Percentiles rank a stretch among this genome's conserved stretches.
phyloP scores from a whole-genome alignment of 2,113 vertebrate species.

The Cricetomys ansorgei region DNA sequence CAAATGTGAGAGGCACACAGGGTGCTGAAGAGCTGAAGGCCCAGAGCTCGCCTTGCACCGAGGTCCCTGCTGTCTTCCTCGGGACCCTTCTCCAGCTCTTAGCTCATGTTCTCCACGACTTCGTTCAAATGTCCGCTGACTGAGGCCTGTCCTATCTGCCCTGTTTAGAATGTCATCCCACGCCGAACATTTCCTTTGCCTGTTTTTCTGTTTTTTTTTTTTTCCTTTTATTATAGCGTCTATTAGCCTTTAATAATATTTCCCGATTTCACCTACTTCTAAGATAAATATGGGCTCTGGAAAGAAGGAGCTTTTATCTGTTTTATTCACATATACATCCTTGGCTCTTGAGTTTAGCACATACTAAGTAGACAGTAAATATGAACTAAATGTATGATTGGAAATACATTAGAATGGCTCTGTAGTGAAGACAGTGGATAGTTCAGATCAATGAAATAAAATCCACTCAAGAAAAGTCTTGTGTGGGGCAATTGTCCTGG shows the following conservation, averaged over 20 bases:
- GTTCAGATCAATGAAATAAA: not conserved
- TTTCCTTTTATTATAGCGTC: too few relatives aligned
- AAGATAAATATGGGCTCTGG: not conserved
- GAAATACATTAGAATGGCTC: conserved; percentile 1
- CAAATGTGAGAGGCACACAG: not conserved
- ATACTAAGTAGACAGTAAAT: not conserved
- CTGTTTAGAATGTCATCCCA: not conserved
- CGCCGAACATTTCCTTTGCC: not conserved
- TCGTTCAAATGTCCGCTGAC: not conserved
- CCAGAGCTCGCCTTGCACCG: not conserved
- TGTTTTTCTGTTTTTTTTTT: not conserved
- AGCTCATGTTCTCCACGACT: not conserved
- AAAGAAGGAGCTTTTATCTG: not conserved
- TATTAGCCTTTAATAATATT: not conserved
- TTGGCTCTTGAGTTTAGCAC: not conserved
- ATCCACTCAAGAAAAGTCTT: not conserved
- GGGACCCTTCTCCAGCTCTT: accelerated
- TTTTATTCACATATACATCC: not conserved
- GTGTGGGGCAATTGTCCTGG: not conserved
- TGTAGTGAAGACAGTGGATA: not conserved
- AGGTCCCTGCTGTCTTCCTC: not conserved
- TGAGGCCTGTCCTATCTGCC: not conserved
- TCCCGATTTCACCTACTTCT: not conserved
- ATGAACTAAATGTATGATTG: not conserved
- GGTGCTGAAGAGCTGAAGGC: not conserved